Percentiles rank a stretch among this genome's conserved stretches.
Conservation (phyloP, 2,797 vertebrate species). For the Lacerta viridis region DNA sequence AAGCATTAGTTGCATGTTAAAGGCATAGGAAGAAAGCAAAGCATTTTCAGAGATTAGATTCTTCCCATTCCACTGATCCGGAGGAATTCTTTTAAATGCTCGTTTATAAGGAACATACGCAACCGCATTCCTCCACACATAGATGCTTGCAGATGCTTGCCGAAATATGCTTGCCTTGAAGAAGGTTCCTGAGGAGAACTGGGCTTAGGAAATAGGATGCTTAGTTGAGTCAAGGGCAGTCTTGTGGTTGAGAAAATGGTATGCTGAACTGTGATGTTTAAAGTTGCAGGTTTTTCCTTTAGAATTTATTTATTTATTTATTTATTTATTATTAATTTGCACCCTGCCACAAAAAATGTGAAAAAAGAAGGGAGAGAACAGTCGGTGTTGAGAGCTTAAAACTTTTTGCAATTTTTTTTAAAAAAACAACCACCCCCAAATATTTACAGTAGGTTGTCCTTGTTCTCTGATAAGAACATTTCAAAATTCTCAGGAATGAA, state of each 20-base stretch:
- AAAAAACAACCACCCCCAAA: not conserved
- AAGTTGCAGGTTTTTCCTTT: not conserved
- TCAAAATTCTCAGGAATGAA: constrained; percentile 46
- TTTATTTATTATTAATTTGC: not conserved
- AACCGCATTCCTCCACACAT: not conserved
- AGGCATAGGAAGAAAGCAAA: not conserved
- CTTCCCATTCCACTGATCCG: not conserved
- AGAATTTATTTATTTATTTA: too few species aligned
- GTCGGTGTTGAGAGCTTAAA: constrained; percentile 2
- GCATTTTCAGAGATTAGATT: constrained; percentile 18
- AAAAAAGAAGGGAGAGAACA: not conserved
- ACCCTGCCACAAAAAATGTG: not conserved
- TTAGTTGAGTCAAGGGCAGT: not conserved
- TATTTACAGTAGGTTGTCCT: constrained; percentile 16
- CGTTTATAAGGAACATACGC: not conserved
- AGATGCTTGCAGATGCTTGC: not conserved
- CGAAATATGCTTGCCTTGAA: constrained; percentile 26
- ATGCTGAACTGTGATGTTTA: not conserved
- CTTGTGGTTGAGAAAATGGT: not conserved
- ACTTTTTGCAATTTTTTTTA: not conserved
- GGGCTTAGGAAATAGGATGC: constrained; percentile 54
- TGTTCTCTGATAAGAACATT: constrained; percentile 23
- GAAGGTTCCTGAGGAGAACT: constrained; percentile 56
- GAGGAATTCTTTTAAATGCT: rapidly evolving
- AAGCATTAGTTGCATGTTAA: not conserved